These are phyloP conservation scores for Protosalanx chinensis DNA, from an alignment of 2,797 vertebrate genomes.

Conservation along the genomic window DNA sequence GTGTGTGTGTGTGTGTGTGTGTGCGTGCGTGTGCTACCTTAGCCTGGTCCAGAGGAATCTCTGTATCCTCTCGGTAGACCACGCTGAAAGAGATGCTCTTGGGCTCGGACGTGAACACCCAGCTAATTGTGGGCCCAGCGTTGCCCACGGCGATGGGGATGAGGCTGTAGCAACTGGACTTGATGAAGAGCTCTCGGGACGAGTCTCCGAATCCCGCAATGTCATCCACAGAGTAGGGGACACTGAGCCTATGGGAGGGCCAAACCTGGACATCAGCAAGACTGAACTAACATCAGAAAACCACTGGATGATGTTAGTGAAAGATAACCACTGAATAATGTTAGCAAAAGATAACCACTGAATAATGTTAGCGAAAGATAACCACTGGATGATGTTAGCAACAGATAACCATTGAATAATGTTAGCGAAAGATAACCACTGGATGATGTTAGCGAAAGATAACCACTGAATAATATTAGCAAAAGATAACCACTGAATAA, in stretches of 20 bases:
- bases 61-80: conserved; percentile 79
- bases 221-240: conserved; percentile 79
- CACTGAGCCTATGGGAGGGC: conserved; percentile 70
- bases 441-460: too few relatives aligned
- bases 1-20: not conserved
- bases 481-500: too few relatives aligned
- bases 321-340: too few relatives aligned
- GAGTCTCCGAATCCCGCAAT: conserved; percentile 80
- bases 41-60: conserved; percentile 80
- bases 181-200: conserved; percentile 86
- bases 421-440: too few relatives aligned
- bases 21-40: not conserved
- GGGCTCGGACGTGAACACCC: conserved; percentile 92
- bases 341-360: too few relatives aligned
- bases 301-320: too few relatives aligned
- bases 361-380: too few relatives aligned
- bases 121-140: conserved; percentile 81
- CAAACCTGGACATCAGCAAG: not conserved
- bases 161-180: conserved; percentile 88
- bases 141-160: conserved; percentile 78
- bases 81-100: conserved; percentile 94
- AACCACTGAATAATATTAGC: too few relatives aligned
- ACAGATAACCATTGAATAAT: too few relatives aligned
- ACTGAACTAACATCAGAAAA: not conserved
- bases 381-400: too few relatives aligned